Conservation (phyloP, 2,888 invertebrate species). For the Capitulum mitella region DNA sequence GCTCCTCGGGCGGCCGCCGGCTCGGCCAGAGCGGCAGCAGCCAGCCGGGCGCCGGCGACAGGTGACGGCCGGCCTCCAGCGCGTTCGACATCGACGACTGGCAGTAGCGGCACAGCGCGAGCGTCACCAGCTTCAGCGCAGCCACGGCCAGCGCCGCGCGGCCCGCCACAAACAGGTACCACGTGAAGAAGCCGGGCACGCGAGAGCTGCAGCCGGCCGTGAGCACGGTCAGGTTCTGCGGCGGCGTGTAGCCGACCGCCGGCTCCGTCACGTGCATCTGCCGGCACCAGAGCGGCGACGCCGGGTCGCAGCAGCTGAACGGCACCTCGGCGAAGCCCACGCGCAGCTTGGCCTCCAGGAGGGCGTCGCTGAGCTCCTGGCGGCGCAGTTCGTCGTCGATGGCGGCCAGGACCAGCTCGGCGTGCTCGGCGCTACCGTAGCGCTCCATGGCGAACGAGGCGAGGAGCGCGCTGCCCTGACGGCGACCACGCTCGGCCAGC, state of each 20-base stretch:
- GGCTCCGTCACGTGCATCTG: not conserved
- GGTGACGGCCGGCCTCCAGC: not conserved
- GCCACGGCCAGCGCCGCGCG: not conserved
- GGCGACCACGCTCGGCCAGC: not conserved
- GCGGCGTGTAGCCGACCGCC: not conserved
- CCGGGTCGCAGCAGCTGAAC: slow-evolving; percentile 24
- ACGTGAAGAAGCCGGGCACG: not conserved
- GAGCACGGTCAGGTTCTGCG: not conserved
- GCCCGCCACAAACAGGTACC: not conserved
- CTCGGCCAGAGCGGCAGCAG: not conserved
- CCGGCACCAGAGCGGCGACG: not conserved
- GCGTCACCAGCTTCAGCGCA: not conserved
- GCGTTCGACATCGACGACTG: not conserved
- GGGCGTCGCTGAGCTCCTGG: not conserved
- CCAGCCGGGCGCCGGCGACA: slow-evolving; percentile 8
- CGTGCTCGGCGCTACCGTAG: not conserved
- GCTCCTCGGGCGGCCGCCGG: not conserved
- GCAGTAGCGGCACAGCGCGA: not conserved
- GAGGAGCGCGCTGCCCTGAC: not conserved
- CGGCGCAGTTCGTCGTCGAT: not conserved
- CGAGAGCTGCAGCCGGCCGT: slow-evolving; percentile 3
- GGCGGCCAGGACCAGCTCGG: not conserved
- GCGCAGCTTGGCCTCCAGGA: not conserved
- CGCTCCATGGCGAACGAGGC: not conserved
- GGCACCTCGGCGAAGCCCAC: slow-evolving; percentile 20